Evolutionary conservation across 2,797 vertebrate species (phyloP).

Genomic region (Buceros bicornis): DNA sequence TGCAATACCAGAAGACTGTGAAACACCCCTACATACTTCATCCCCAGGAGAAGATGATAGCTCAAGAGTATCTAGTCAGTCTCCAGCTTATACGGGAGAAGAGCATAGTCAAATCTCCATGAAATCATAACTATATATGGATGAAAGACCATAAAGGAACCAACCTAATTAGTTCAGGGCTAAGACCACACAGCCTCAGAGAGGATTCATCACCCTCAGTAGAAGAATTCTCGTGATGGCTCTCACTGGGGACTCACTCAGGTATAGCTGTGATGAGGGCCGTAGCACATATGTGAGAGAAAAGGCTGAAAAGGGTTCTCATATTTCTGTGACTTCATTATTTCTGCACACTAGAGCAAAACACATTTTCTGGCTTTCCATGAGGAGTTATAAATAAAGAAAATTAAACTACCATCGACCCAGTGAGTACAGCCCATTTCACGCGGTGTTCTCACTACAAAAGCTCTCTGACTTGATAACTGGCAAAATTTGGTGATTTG

Average conservation of each 20-base stretch:
- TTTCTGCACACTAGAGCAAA: constrained; percentile 36
- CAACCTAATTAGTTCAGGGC: neutral
- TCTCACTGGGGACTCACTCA: neutral
- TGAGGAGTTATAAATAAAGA: constrained; percentile 59
- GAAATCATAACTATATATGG: neutral
- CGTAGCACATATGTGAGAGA: neutral
- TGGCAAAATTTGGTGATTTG: constrained; percentile 56
- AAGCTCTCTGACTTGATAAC: constrained; percentile 29
- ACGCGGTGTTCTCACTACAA: neutral
- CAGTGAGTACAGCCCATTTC: neutral
- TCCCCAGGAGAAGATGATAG: neutral
- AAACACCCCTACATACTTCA: neutral
- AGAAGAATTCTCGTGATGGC: neutral
- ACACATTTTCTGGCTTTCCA: neutral
- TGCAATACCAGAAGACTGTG: neutral
- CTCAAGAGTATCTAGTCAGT: neutral
- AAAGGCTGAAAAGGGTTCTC: neutral
- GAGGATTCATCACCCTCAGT: neutral
- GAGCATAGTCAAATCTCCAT: neutral
- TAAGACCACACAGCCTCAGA: neutral
- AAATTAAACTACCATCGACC: constrained; percentile 63
- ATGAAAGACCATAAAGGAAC: neutral
- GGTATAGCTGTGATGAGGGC: neutral
- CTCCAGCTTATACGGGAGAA: neutral
- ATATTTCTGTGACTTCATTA: constrained; percentile 47